Evolutionary conservation across 2,113 vertebrate genomes (phyloP), one percentile per base, ranked within the genome.

Genomic region (Narcine bancroftii): DNA sequence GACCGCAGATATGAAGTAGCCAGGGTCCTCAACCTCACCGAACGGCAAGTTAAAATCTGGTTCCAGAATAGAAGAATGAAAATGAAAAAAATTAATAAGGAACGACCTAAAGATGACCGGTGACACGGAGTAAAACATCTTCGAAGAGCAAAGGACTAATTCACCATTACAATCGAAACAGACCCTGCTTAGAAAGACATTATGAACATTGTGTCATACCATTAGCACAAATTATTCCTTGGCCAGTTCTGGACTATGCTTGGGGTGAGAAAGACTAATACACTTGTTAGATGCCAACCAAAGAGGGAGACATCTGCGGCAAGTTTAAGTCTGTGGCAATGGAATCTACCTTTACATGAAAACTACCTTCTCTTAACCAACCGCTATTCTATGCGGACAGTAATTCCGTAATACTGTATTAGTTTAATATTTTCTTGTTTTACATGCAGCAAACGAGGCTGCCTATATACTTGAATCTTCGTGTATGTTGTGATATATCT

Each of bases 61-160:
- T 99, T 99, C 96, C 98, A 99, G 95, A 99, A 99, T 95, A 97
- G 98, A 94, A 97, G 98, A 95, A 99, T 99, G 99, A 99, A 99
- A 97, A 99, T 99, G 99, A 99, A 99, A 97, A 99, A 99, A 94
- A 98, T 98, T 94, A 99, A 98, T 96, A 99, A 98, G 95, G 98
- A 99, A 93, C 96, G 97, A 93, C 96, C 97, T 0, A 99, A 98
- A 94, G 97, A 99, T 15, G 97, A 97, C 95, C 98, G 96, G 94
- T 94, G 93, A 93, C 6, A 53, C 9, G 89, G 66, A 69, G 26
- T 47, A 47, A 39, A 91, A 91, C 71, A 42, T 42, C 45, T 33
- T 33, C 10, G 10, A 69, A 66, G 66, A 15, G 36, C 9, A 71
- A 91, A 69, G 63, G 65, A 91, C 87, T 47, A 47, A 33, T 47